A percentile compares a stretch with the other conserved stretches of the same genome.
phyloP scores from a whole-genome alignment of 2,888 invertebrate genomes.

The Tineola bisselliella region DNA sequence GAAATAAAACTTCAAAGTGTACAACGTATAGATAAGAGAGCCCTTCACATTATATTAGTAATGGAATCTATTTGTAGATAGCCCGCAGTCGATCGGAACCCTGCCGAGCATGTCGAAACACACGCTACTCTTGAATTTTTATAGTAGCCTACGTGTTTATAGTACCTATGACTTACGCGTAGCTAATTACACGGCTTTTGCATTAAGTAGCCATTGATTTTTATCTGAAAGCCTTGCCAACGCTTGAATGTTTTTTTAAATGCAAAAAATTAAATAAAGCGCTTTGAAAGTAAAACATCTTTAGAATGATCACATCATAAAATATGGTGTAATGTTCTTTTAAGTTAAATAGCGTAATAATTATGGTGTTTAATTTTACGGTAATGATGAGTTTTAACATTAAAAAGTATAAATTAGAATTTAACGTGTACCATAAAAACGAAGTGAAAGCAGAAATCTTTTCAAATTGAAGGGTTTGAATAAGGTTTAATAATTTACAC shows the following conservation, averaged over 20 bases:
- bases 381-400: neutral
- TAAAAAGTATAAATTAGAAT: neutral
- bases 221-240: neutral
- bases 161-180: conserved; percentile 1
- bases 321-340: too few relatives aligned
- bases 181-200: conserved; percentile 14
- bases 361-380: neutral
- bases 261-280: neutral
- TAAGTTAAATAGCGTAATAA: too few relatives aligned
- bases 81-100: conserved; percentile 6
- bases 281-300: too few relatives aligned
- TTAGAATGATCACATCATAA: too few relatives aligned
- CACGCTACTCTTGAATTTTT: conserved; percentile 6
- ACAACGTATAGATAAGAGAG: conserved; percentile 18
- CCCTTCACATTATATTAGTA: conserved; percentile 17
- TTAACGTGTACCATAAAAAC: conserved; percentile 32
- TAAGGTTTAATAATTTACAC: conserved; percentile 40
- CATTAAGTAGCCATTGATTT: conserved; percentile 12
- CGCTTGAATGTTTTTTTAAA: neutral
- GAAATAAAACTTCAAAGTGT: conserved; percentile 56
- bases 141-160: conserved; percentile 3
- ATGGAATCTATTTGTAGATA: conserved; percentile 19
- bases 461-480: conserved; percentile 41
- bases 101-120: conserved; percentile 15
- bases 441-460: conserved; percentile 40